These are phyloP conservation scores for Elysia crispata DNA, from an alignment of 2,888 invertebrate genomes.

Conservation along the genomic window DNA sequence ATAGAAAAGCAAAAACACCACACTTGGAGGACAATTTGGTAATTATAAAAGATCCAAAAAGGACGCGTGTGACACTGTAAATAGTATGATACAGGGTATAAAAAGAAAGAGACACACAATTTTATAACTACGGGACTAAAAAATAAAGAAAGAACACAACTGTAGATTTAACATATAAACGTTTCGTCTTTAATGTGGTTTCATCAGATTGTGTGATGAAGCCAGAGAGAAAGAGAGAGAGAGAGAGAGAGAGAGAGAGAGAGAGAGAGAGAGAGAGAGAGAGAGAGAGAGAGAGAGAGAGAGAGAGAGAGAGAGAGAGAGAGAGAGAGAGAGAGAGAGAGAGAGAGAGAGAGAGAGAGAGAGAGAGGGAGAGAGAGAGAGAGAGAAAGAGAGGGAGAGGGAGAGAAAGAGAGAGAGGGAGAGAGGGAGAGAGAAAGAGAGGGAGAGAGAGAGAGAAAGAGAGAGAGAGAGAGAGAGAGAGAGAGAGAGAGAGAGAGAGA, in stretches of 20 bases:
- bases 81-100: too few relatives aligned
- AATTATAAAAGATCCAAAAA: too few relatives aligned
- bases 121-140: too few relatives aligned
- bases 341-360: conserved; percentile 22
- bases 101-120: too few relatives aligned
- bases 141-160: too few relatives aligned
- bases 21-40: too few relatives aligned
- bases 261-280: conserved; percentile 4
- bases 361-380: conserved; percentile 10
- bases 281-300: neutral
- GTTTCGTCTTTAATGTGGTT: too few relatives aligned
- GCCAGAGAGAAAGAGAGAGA: neutral
- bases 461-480: neutral
- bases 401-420: neutral
- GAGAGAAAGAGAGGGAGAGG: neutral
- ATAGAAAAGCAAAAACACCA: too few relatives aligned
- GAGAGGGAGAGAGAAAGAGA: neutral
- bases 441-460: neutral
- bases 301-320: neutral
- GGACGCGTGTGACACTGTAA: too few relatives aligned
- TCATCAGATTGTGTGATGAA: too few relatives aligned
- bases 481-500: conserved; percentile 31
- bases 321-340: conserved; percentile 1
- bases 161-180: too few relatives aligned
- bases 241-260: conserved; percentile 22